Evolutionary conservation across 2,888 invertebrate species (phyloP), one percentile per base, ranked within the genome.

Genomic region (Bellardia bayeri): DNA sequence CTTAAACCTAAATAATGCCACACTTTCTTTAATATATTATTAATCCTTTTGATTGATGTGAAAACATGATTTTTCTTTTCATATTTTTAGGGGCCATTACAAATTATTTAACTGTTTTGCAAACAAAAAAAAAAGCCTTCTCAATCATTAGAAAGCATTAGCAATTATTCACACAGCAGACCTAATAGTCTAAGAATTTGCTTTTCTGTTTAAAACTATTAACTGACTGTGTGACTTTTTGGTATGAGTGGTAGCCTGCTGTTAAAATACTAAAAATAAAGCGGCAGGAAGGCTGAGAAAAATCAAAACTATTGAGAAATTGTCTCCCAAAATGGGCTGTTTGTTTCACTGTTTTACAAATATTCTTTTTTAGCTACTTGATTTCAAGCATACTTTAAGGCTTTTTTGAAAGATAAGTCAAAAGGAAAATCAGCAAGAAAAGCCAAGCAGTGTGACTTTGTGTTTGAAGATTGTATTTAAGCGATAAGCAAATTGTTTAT

Each of bases 401-500:
- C 6, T 13, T 2, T n/a, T 6, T 8, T 33, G 54, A 51, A 37
- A 13, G 40, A 14, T 5, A 3, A 56, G 37, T 23, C 8, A 40
- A 40, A 72, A 40, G 13, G 2, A 37, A 63, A 33, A 0, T 33
- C 2, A 37, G 14, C 14, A 33, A 51, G 7, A 51, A 58, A 9
- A 33, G 23, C 13, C 9, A 58, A 58, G 58, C 13, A 58, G 30
- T 30, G 58, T 58, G 33, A 30, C 58, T 58, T n/a, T 51, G 5
- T n/a, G 14, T 58, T 30, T 58, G 1, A 40, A 37, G 37, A 63
- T 63, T 66, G 42, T 40, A 78, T 49, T 69, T 40, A 49, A 45
- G 45, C 23, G 58, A 79, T 79, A 79, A 79, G 61, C 49, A 79
- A 79, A 79, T 79, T 69, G 49, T 61, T 79, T 79, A 79, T 61